phyloP scores from a whole-genome alignment of 2,888 invertebrate species.

The Cosmia trapezina region DNA sequence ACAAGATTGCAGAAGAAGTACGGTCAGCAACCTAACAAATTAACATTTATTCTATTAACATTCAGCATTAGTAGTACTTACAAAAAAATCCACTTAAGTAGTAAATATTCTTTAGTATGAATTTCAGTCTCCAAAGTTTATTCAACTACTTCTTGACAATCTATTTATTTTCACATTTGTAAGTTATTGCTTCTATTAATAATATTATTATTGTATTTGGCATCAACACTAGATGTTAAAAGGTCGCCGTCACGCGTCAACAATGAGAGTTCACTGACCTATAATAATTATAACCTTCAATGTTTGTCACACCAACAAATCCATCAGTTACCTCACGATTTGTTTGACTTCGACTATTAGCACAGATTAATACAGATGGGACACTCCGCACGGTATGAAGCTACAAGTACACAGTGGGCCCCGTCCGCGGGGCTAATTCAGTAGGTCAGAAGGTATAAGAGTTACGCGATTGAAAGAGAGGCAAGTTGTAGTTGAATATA shows the following conservation, averaged over 20 bases:
- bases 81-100: background rate
- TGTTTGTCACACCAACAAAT: background rate
- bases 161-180: background rate
- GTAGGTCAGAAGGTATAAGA: too few species aligned
- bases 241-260: conserved; percentile 30
- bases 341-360: background rate
- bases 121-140: conserved; percentile 4
- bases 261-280: background rate
- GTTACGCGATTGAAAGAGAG: too few species aligned
- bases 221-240: background rate
- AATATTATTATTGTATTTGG: conserved; percentile 4
- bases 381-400: too few species aligned
- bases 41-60: too few species aligned
- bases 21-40: too few species aligned
- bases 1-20: too few species aligned
- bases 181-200: conserved; percentile 7
- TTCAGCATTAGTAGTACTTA: too few species aligned
- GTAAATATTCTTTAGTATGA: background rate
- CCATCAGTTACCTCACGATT: conserved; percentile 4
- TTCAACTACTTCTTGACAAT: conserved; percentile 1
- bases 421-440: too few species aligned
- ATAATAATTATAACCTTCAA: conserved; percentile 27
- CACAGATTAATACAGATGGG: too few species aligned
- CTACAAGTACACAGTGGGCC: too few species aligned
- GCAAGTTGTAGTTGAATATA: too few species aligned